Conservation (phyloP, 1,140 invertebrate genomes). For the Neodiprion lecontei region DNA sequence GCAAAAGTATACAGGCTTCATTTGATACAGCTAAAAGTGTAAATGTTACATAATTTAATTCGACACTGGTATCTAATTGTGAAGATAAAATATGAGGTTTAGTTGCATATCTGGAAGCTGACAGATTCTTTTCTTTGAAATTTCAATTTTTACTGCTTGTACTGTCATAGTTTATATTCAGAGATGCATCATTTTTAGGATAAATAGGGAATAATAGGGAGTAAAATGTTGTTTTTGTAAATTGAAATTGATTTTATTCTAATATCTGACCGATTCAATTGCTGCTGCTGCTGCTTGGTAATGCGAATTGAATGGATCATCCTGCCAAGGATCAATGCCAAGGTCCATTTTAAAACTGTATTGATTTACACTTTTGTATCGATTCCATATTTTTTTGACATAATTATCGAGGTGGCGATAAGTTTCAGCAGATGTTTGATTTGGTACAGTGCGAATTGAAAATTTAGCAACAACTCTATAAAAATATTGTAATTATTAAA, state of each 20-base stretch:
- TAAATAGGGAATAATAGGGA: no score
- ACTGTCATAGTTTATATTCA: no score
- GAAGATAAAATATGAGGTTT: constrained; percentile 11
- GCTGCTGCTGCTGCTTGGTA: constrained; percentile 32
- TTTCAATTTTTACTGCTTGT: no score
- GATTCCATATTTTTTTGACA: constrained; percentile 28
- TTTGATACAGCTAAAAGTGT: constrained; percentile 28
- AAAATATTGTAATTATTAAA: constrained; percentile 56
- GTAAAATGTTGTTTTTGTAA: neutral
- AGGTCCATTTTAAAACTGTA: constrained; percentile 29
- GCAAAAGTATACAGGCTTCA: constrained; percentile 27
- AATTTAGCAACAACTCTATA: constrained; percentile 71
- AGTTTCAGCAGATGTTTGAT: constrained; percentile 49
- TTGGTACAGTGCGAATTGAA: constrained; percentile 70
- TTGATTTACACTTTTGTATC: constrained; percentile 25
- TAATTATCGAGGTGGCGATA: constrained; percentile 26
- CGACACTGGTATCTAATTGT: neutral
- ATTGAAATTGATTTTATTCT: neutral
- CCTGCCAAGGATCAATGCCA: constrained; percentile 34
- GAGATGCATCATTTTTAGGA: no score
- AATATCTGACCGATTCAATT: constrained; percentile 29
- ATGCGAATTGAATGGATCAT: constrained; percentile 30
- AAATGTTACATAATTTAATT: constrained; percentile 2
- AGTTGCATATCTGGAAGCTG: neutral
- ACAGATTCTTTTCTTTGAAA: no score